phyloP scores from a whole-genome alignment of 2,888 invertebrate species.

The Steinernema carpocapsae region DNA sequence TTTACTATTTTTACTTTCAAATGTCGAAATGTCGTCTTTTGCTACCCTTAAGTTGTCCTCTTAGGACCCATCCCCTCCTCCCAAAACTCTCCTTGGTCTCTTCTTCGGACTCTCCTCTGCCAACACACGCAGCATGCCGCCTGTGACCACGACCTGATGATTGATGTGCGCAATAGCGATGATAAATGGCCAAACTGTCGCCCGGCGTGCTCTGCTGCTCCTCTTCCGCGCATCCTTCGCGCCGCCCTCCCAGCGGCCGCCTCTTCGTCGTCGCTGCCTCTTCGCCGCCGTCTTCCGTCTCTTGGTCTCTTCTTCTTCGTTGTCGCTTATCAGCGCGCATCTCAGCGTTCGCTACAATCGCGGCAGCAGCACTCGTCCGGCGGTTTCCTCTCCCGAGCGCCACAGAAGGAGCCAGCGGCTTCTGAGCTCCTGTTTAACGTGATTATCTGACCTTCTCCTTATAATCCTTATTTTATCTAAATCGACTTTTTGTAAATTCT shows the following conservation, averaged over 20 bases:
- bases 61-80: no score
- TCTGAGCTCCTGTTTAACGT: neutral
- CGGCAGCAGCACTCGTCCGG: neutral
- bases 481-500: neutral
- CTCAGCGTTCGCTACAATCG: slow-evolving; percentile 25
- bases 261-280: neutral
- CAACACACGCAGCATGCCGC: slow-evolving; percentile 23
- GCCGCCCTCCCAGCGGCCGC: neutral
- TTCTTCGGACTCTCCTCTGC: no score
- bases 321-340: slow-evolving; percentile 27
- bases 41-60: no score
- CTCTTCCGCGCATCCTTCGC: slow-evolving; percentile 29
- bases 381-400: neutral
- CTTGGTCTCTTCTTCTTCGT: no score
- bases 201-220: neutral
- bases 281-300: neutral
- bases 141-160: slow-evolving; percentile 32
- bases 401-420: neutral
- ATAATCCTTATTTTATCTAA: neutral
- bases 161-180: slow-evolving; percentile 30
- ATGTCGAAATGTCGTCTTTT: no score
- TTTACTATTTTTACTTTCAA: no score
- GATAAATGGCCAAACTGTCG: slow-evolving; percentile 32
- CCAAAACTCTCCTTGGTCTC: no score
- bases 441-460: no score